Conservation (phyloP, 2,888 invertebrate species). For the Neoascia interrupta region DNA sequence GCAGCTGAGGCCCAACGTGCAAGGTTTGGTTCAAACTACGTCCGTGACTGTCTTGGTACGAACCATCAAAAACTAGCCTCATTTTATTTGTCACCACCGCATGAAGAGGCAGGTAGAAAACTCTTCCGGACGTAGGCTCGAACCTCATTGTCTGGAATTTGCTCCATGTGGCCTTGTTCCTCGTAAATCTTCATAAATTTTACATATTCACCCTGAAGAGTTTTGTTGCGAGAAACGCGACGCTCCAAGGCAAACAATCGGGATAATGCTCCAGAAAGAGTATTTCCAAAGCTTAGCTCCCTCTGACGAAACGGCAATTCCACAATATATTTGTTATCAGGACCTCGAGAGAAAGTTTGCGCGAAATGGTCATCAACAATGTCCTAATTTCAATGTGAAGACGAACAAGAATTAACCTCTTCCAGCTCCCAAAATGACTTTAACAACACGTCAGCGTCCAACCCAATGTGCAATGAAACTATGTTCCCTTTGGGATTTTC, state of each 20-base stretch:
- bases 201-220: background rate
- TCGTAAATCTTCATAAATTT: background rate
- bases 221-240: background rate
- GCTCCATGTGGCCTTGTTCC: slow-evolving; percentile 11
- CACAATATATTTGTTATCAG: slow-evolving; percentile 23
- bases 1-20: too few species aligned
- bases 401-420: background rate
- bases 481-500: too few species aligned
- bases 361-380: background rate
- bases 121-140: background rate
- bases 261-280: slow-evolving; percentile 8
- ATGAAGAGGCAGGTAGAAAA: slow-evolving; percentile 22
- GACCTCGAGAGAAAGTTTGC: slow-evolving; percentile 5
- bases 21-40: slow-evolving; percentile 9
- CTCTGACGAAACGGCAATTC: slow-evolving; percentile 4
- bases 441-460: background rate
- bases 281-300: background rate
- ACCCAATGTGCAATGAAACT: background rate
- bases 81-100: slow-evolving; percentile 19
- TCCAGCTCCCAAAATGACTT: slow-evolving; percentile 10
- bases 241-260: background rate
- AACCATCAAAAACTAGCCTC: slow-evolving; percentile 14
- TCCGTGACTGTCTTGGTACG: background rate
- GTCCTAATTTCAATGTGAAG: background rate
- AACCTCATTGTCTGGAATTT: slow-evolving; percentile 6